A percentile compares a stretch with the other conserved stretches of the same genome.
Evolutionary conservation across 2,888 invertebrate genomes (phyloP).

Genomic region (Synergus japonicus): DNA sequence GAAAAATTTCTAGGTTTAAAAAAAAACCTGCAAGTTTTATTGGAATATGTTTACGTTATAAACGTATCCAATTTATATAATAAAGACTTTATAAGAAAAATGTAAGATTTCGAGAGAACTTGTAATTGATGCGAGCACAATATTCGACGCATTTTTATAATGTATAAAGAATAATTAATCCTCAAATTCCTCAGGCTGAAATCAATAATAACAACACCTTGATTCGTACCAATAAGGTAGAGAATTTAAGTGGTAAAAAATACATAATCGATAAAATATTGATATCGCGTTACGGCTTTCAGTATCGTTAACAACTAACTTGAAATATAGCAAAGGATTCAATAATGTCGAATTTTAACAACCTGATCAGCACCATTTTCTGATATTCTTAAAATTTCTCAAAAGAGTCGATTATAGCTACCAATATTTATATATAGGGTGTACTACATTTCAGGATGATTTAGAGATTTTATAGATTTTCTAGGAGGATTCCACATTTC

Average conservation of each 20-base stretch:
- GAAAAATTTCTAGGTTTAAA: constrained; percentile 7
- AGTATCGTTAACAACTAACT: constrained; percentile 7
- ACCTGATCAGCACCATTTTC: constrained; percentile 32
- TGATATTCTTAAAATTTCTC: neutral
- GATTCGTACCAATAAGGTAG: neutral
- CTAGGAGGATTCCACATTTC: neutral
- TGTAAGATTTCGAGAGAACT: constrained; percentile 11
- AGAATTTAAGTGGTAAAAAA: neutral
- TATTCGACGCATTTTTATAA: neutral
- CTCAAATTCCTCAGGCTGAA: neutral
- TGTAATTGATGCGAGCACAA: neutral
- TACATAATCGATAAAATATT: constrained; percentile 10
- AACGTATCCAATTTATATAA: constrained; percentile 21
- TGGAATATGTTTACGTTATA: constrained; percentile 36
- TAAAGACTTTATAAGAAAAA: constrained; percentile 31
- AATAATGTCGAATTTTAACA: constrained; percentile 25
- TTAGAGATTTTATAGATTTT: constrained; percentile 28
- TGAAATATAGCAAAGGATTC: constrained; percentile 24
- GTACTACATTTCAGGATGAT: constrained; percentile 5
- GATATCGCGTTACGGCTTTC: neutral
- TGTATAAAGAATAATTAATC: neutral
- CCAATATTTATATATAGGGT: neutral
- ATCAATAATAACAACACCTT: constrained; percentile 19
- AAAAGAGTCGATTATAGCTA: neutral
- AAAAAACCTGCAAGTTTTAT: neutral